Conservation (phyloP, 2,888 invertebrate genomes). For the Microctonus hyperodae region DNA sequence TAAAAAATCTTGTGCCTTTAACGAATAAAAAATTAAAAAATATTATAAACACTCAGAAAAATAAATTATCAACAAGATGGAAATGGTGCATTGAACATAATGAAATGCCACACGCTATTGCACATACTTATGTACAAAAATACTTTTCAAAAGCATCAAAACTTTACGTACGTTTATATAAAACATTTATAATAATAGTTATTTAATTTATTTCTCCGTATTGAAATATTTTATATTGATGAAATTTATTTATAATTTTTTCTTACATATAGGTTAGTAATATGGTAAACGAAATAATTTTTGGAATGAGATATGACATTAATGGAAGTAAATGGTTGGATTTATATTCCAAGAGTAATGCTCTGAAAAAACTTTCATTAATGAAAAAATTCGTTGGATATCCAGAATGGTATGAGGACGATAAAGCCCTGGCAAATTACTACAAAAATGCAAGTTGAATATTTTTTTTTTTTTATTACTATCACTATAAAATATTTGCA, state of each 20-base stretch:
- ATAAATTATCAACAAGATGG: slow-evolving; percentile 6
- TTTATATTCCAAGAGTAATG: slow-evolving; percentile 20
- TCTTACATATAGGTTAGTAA: slow-evolving; percentile 13
- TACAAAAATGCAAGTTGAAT: slow-evolving; percentile 21
- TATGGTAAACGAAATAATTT: slow-evolving; percentile 28
- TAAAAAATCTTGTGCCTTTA: neutral
- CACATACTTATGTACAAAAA: slow-evolving; percentile 18
- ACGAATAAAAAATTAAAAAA: neutral
- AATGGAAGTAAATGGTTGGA: slow-evolving; percentile 30
- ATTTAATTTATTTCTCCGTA: neutral
- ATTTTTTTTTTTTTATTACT: neutral
- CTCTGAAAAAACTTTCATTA: slow-evolving; percentile 28
- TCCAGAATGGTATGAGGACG: slow-evolving; percentile 35
- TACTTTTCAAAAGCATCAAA: slow-evolving; percentile 21
- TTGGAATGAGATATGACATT: slow-evolving; percentile 26
- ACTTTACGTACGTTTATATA: slow-evolving; percentile 14
- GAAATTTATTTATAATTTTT: no score
- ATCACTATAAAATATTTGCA: neutral
- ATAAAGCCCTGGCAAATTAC: slow-evolving; percentile 18
- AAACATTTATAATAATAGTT: neutral
- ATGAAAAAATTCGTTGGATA: slow-evolving; percentile 36
- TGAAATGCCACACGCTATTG: slow-evolving; percentile 17
- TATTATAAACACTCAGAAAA: neutral
- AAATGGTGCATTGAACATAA: slow-evolving; percentile 10
- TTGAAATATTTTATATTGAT: no score